A percentile compares a stretch with the other conserved stretches of the same genome.
These are phyloP conservation scores for Axis porcinus DNA, from an alignment of 2,113 vertebrate genomes.

Conservation along the genomic window DNA sequence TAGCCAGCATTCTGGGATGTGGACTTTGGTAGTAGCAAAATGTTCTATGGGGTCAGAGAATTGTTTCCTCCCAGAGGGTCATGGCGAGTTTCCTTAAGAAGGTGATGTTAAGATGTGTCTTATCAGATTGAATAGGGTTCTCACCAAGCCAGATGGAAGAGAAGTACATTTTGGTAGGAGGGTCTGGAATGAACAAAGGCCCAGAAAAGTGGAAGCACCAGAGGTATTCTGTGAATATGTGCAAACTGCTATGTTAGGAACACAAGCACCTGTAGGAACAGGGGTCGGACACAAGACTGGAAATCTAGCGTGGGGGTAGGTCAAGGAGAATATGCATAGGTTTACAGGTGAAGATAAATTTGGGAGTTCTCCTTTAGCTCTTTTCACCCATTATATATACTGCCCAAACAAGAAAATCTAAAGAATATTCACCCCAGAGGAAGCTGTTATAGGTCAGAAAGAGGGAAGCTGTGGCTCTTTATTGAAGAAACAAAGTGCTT, in stretches of 20 bases:
- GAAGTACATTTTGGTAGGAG: background rate
- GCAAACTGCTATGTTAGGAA: background rate
- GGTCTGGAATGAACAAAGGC: too few species aligned
- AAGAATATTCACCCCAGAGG: background rate
- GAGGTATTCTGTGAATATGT: background rate
- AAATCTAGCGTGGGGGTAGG: accelerated
- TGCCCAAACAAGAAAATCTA: background rate
- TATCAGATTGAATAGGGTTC: background rate
- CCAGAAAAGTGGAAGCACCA: background rate
- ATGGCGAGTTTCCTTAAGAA: background rate
- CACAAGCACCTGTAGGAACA: too few species aligned
- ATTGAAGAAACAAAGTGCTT: background rate
- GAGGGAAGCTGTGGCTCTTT: background rate
- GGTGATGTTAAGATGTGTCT: background rate
- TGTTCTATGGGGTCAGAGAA: background rate
- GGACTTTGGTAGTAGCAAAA: background rate
- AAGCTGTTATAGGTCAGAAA: background rate
- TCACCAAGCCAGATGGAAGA: background rate
- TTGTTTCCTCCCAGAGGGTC: background rate
- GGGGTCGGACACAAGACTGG: too few species aligned
- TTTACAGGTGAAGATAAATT: background rate
- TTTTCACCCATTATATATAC: background rate
- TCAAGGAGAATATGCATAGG: accelerated
- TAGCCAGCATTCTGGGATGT: background rate
- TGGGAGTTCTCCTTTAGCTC: background rate